These are phyloP conservation scores for Callospermophilus lateralis DNA, from an alignment of 2,113 vertebrate genomes.

Conservation along the genomic window DNA sequence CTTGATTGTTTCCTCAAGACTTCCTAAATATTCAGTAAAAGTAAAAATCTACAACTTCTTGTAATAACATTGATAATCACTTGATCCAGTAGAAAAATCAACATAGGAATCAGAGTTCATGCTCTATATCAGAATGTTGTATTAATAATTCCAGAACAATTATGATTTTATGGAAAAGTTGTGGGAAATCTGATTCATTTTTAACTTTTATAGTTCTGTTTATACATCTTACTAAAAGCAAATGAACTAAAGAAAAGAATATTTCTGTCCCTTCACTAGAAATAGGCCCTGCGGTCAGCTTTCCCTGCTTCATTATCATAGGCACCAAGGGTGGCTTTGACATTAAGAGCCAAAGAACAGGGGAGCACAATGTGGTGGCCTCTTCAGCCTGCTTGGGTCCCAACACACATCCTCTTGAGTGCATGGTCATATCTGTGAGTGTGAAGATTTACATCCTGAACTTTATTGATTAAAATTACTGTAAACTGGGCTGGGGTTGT, in stretches of 20 bases:
- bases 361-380: neutral
- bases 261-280: neutral
- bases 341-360: neutral
- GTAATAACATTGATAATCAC: neutral
- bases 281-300: neutral
- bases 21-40: neutral
- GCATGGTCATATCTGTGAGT: neutral
- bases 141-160: neutral
- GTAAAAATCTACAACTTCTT: neutral
- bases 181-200: neutral
- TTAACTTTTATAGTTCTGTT: neutral
- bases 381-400: neutral
- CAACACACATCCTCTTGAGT: neutral
- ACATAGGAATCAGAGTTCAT: neutral
- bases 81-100: neutral
- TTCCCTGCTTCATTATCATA: neutral
- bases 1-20: neutral
- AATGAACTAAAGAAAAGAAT: neutral
- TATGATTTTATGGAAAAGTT: neutral
- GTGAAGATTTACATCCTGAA: neutral
- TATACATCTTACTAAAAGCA: neutral
- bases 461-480: constrained; percentile 30
- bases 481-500: neutral
- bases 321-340: neutral
- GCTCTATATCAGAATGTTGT: neutral